Evolutionary conservation across 1,140 invertebrate genomes (phyloP).

Genomic region (Brachionus manjavacas): DNA sequence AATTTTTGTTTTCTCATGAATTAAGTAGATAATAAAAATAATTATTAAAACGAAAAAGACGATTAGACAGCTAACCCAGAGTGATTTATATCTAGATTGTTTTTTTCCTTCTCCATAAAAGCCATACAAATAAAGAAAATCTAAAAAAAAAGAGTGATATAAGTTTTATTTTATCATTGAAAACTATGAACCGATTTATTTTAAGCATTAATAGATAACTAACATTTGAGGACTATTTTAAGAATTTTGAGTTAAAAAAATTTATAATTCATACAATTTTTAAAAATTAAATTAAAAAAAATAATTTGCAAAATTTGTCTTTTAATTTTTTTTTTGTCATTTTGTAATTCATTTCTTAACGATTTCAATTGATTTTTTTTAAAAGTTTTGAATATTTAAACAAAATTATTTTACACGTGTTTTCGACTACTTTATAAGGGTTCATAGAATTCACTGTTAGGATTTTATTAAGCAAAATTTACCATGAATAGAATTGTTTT

Average conservation of each 20-base stretch:
- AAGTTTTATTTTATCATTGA: background rate
- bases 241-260: no score
- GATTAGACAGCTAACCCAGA: background rate
- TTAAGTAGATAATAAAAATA: background rate
- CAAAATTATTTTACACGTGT: no score
- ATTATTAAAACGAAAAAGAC: background rate
- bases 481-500: background rate
- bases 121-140: background rate
- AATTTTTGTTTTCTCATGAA: background rate
- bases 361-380: no score
- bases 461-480: background rate
- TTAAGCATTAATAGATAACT: no score
- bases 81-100: background rate
- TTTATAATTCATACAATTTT: no score
- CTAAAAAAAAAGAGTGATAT: background rate
- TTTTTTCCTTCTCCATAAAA: background rate
- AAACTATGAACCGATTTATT: background rate
- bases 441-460: background rate
- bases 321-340: no score
- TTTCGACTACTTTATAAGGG: no score
- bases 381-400: no score
- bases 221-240: no score
- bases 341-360: no score
- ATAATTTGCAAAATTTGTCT: no score
- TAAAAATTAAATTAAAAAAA: no score